Base-by-base conservation (phyloP, 2,888 invertebrate genomes). In the Brachylomia viminalis region DNA sequence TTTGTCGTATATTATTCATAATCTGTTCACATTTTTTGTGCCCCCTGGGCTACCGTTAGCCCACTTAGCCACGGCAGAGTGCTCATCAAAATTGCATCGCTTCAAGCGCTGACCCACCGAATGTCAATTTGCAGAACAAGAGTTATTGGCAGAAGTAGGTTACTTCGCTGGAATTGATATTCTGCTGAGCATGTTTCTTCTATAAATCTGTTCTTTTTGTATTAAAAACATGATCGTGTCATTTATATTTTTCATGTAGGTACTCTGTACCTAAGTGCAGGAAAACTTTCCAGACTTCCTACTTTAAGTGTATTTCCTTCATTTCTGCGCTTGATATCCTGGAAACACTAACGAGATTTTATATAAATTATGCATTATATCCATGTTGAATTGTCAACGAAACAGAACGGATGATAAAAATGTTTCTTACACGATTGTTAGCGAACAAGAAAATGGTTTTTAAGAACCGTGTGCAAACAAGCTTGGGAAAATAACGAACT, bases 61-160 rank as follows among this genome's bases (percentile, higher is more conserved):
- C 47, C 64, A 73, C 77, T 87, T 85, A 80, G 86, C 80, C 86
- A 90, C 86, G 88, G 84, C 84, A 79, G 83, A 86, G 75, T 87
- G 87, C 84, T 79, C 86, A 83, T 83, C 67, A 84, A 87, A 87
- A 86, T 84, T 87, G 82, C 85, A 87, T 87, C 80, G 86, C 87
- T 88, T 77, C 69, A 81, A 75, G 78, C 80, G 64, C 74, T 77
- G 78, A 72, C 82, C 84, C 82, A 58, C 80, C 80, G 42, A 80
- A 87, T 81, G 84, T 78, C 87, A 89, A 87, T 88, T 84, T 87
- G 72, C 59, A 74, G 62, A 75, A 82, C 65, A 64, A 66, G 61
- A 75, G 64, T 59, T 58, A 72, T 86, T 84, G 82, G 42, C 79
- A 73, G 66, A 79, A 69, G 23, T 58, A 68, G 73, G 81, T 58